These are phyloP conservation scores for Synergus umbraculus DNA, from an alignment of 2,888 invertebrate species.

Conservation along the genomic window DNA sequence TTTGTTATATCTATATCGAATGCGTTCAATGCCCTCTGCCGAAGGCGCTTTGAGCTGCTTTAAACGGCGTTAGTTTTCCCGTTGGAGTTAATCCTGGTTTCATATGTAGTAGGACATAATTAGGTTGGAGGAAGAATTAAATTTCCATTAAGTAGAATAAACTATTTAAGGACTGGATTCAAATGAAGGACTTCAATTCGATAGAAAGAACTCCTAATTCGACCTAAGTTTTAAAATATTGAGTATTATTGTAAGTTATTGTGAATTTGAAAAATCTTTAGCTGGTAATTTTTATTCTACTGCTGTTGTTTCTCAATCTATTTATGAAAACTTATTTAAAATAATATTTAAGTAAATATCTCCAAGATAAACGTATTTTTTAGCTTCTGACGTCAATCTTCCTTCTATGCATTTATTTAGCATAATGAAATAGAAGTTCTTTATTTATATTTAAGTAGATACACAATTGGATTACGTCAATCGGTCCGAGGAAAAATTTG, in stretches of 20 bases:
- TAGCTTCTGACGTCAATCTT: constrained; percentile 13
- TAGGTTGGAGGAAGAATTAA: background rate
- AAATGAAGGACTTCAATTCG: background rate
- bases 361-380: background rate
- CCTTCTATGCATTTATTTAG: background rate
- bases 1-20: constrained; percentile 24
- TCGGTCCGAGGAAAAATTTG: background rate
- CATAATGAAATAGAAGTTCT: constrained; percentile 4
- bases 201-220: background rate
- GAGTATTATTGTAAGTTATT: background rate
- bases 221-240: background rate
- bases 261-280: too few relatives aligned
- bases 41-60: background rate
- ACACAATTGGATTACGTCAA: constrained; percentile 12
- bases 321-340: background rate
- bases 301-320: background rate
- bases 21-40: constrained; percentile 39
- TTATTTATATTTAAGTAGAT: constrained; percentile 2
- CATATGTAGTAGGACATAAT: background rate
- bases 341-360: background rate
- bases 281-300: background rate
- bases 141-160: background rate
- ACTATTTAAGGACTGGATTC: background rate
- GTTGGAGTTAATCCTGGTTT: background rate
- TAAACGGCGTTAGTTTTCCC: constrained; percentile 23